Base-by-base conservation (phyloP, 2,797 vertebrate genomes). In the Geotrypetes seraphini region DNA sequence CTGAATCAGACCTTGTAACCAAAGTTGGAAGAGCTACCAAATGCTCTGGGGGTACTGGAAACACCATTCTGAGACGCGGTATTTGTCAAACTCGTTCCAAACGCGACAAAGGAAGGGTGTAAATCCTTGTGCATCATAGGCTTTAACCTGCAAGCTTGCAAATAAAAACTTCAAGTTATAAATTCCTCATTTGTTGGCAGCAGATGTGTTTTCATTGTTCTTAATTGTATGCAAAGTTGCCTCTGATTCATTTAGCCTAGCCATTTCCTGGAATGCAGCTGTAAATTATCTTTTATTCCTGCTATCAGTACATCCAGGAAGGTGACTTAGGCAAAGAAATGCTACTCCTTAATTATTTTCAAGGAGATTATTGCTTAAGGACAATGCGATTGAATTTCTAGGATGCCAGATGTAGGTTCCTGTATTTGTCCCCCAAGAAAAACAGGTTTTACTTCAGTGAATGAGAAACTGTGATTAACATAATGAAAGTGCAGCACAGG, bases 231-330 rank as follows among this genome's bases (percentile, higher is more conserved):
- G 9, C 26, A 36, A 25, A 27, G 12, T 23, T 30, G 6, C 7
- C 14, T 23, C 43, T 4, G 14, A 37, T 48, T 56, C 21, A 13
- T 17, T 28, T 13, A 19, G 17, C 18, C 16, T 22, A 28, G 14
- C n/a, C 25, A 8, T 11, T 37, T 12, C 30, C 10, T 28, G 22
- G 2, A 36, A 23, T 45, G 16, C 24, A 47, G 9, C 40, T 52
- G 31, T 39, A 19, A 11, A 36, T 37, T 7, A 39, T 46, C 20
- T 58, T 16, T 54, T 46, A 51, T 40, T 35, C 25, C 33, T 22
- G n/a, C 27, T 37, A 25, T 37, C 29, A 24, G 23, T 22, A 47
- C 44, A 59, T 53, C 51, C 39, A 21, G 32, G 34, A 66, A 43
- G 35, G 23, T 52, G 57, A 46, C 39, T 29, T 43, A 47, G 22